A percentile compares a stretch with the other conserved stretches of the same genome.
phyloP scores from a whole-genome alignment of 2,797 vertebrate species.

The Sandelia bainsii region DNA sequence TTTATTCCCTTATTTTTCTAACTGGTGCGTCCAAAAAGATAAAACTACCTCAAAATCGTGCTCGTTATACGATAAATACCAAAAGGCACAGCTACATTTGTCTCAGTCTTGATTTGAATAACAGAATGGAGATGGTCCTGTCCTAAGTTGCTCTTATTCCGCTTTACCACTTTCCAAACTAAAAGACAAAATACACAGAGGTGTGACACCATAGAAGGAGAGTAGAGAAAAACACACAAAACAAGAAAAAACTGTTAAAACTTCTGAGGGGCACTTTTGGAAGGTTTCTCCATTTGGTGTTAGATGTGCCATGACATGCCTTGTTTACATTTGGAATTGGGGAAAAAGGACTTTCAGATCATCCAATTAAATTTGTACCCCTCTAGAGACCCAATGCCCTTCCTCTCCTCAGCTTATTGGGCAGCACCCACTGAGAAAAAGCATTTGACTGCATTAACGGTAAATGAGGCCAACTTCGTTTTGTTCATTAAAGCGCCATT shows the following conservation, averaged over 20 bases:
- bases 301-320: constrained; percentile 84
- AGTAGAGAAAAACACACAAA: not conserved
- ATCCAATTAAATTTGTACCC: constrained; percentile 84
- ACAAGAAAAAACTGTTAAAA: constrained; percentile 41
- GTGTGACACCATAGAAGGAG: constrained; percentile 14
- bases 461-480: constrained; percentile 83
- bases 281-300: constrained; percentile 80
- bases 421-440: constrained; percentile 84
- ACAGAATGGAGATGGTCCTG: not conserved
- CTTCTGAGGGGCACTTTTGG: constrained; percentile 66
- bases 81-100: not conserved
- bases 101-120: not conserved
- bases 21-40: not conserved
- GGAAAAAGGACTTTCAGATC: constrained; percentile 80
- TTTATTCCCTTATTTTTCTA: not conserved
- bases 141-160: not conserved
- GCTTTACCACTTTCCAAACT: constrained; percentile 7
- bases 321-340: constrained; percentile 84
- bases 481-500: constrained; percentile 82
- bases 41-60: not conserved
- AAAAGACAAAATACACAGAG: not conserved
- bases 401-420: constrained; percentile 82
- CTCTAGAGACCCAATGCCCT: constrained; percentile 82
- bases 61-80: not conserved
- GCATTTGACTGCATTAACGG: constrained; percentile 85